These are phyloP conservation scores for Diaprepes abbreviatus DNA, from an alignment of 2,888 invertebrate genomes.

Conservation along the genomic window DNA sequence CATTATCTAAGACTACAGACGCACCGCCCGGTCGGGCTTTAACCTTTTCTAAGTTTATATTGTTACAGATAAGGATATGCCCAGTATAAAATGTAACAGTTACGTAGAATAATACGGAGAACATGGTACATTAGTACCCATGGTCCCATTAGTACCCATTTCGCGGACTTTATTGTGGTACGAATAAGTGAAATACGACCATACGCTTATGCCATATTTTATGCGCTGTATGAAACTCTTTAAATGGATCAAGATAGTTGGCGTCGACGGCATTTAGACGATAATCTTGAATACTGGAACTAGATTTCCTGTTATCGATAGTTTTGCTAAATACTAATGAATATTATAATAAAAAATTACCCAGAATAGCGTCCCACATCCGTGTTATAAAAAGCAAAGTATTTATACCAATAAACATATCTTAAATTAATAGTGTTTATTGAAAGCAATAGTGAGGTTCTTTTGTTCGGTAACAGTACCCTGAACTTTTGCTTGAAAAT, in stretches of 20 bases:
- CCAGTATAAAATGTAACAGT: conserved; percentile 45
- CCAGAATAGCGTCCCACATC: too few species aligned
- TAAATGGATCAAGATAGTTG: conserved; percentile 13
- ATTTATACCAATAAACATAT: too few species aligned
- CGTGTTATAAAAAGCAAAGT: too few species aligned
- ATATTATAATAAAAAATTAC: too few species aligned
- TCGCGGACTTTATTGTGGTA: conserved; percentile 40
- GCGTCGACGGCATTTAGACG: not conserved
- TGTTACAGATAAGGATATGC: conserved; percentile 44
- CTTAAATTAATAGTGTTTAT: too few species aligned
- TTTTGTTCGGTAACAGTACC: too few species aligned
- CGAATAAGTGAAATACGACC: conserved; percentile 25
- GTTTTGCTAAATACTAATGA: too few species aligned
- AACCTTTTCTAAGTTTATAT: conserved; percentile 31
- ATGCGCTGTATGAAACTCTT: conserved; percentile 17
- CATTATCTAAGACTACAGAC: not conserved
- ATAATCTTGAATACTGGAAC: not conserved
- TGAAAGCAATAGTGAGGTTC: too few species aligned
- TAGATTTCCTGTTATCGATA: too few species aligned
- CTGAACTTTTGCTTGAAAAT: too few species aligned
- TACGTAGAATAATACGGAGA: conserved; percentile 41
- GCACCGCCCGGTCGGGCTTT: not conserved
- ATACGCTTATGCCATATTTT: conserved; percentile 38
- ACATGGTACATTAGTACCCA: conserved; percentile 47
- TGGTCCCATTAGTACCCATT: conserved; percentile 37